A percentile compares a stretch with the other conserved stretches of the same genome.
These are phyloP conservation scores for Musca domestica DNA, from an alignment of 1,140 invertebrate species.

Conservation along the genomic window DNA sequence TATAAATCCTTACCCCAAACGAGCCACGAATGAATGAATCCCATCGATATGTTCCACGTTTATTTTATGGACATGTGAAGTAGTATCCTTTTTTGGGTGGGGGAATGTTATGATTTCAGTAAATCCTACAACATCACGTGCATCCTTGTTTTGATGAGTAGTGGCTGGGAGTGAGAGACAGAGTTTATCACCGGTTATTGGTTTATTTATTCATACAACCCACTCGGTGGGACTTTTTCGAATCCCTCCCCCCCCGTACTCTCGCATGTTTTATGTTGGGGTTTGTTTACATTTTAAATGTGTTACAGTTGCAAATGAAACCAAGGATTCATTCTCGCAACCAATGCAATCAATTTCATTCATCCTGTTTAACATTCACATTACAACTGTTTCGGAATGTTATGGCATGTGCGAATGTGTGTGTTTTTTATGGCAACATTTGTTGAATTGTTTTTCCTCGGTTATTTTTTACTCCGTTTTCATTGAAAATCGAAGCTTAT, in stretches of 20 bases:
- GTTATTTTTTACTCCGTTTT: not conserved
- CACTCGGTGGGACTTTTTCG: not conserved
- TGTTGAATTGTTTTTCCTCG: no score
- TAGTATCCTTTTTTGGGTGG: not conserved
- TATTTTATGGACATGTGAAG: not conserved
- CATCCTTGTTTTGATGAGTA: not conserved
- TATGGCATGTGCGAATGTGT: not conserved
- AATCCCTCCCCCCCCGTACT: not conserved
- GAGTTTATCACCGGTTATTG: slow-evolving; percentile 17
- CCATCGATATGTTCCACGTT: slow-evolving; percentile 7
- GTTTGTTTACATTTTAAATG: slow-evolving; percentile 21
- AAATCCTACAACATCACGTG: slow-evolving; percentile 1
- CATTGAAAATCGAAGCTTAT: slow-evolving; percentile 19
- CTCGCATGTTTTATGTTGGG: not conserved
- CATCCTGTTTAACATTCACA: slow-evolving; percentile 17
- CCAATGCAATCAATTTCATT: slow-evolving; percentile 16
- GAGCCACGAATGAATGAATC: not conserved
- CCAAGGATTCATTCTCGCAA: no score
- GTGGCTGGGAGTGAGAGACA: not conserved
- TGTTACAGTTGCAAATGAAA: not conserved
- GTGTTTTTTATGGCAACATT: not conserved
- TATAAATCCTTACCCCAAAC: not conserved
- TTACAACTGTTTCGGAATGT: not conserved
- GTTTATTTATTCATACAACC: slow-evolving; percentile 16
- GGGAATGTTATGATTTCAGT: not conserved